These are phyloP conservation scores for Sturmia bella DNA, from an alignment of 2,888 invertebrate species.

Conservation along the genomic window DNA sequence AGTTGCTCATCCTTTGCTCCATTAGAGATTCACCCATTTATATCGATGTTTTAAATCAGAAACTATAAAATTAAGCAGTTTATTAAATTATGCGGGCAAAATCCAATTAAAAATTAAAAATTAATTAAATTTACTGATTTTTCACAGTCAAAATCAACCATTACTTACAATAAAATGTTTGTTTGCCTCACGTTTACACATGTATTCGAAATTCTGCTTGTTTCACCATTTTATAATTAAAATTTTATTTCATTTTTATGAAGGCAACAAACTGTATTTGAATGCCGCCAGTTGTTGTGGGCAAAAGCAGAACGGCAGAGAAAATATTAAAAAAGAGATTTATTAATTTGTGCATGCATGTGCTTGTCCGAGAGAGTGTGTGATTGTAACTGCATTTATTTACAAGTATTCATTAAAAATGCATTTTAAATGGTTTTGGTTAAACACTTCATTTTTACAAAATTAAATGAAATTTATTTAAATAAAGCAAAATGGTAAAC, in stretches of 20 bases:
- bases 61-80: conserved; percentile 40
- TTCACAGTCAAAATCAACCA: neutral
- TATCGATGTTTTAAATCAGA: conserved; percentile 15
- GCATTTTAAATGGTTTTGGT: conserved; percentile 11
- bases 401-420: conserved; percentile 8
- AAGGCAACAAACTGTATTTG: neutral
- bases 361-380: no score
- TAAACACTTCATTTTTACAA: neutral
- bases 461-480: conserved; percentile 18
- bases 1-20: no score
- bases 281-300: neutral
- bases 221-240: neutral
- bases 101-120: conserved; percentile 61
- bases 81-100: conserved; percentile 60
- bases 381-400: conserved; percentile 9
- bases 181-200: neutral
- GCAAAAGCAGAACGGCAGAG: neutral
- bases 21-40: no score
- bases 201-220: neutral
- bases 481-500: conserved; percentile 6
- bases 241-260: conserved; percentile 24
- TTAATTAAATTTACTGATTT: conserved; percentile 56
- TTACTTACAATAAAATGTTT: neutral
- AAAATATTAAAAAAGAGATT: neutral
- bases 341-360: neutral